Evolutionary conservation across 2,888 invertebrate species (phyloP), one percentile per base, ranked within the genome.

Genomic region (Hemicrepidius hirtus): DNA sequence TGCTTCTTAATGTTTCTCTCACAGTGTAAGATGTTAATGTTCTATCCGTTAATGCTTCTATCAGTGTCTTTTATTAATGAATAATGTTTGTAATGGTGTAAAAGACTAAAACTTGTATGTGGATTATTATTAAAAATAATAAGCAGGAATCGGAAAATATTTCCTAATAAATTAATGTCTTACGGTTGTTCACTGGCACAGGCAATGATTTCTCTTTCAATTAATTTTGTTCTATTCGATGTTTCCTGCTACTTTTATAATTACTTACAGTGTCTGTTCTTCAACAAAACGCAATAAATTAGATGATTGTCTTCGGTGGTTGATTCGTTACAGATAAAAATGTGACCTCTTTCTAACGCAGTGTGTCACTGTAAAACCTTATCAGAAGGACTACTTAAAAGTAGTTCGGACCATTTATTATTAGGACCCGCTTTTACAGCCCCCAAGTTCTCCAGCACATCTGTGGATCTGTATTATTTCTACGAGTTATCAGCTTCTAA

Each of bases 401-500:
- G 68, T 75, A 74, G 77, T 70, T 71, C 64, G 63, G 69, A 69
- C 71, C 77, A 75, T 75, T 75, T 72, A 77, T 75, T 72, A 77
- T 77, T 75, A 71, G 60, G 72, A 20, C 21, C 63, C 64, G 63
- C 49, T 50, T 16, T 32, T 10, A 60, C 70, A 62, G 62, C 68
- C 65, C n/a, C 55, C 24, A 20, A 24, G 59, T 59, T 59, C 28
- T 49, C 44, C 20, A 44, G 46, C 62, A 44, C 73, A 71, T 76
- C 72, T 74, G 75, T 74, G 69, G 66, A 74, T 75, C 74, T 75
- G 77, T 74, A 76, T 76, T 77, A 75, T 76, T 76, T 75, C 74
- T 69, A 50, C 63, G 74, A 73, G 69, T 78, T 78, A 78, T 79
- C 78, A 72, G 73, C 74, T 65, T 69, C 73, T 68, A 68, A 70